A percentile compares a stretch with the other conserved stretches of the same genome.
phyloP scores from a whole-genome alignment of 2,888 invertebrate species.

The Acrobasis consociella region DNA sequence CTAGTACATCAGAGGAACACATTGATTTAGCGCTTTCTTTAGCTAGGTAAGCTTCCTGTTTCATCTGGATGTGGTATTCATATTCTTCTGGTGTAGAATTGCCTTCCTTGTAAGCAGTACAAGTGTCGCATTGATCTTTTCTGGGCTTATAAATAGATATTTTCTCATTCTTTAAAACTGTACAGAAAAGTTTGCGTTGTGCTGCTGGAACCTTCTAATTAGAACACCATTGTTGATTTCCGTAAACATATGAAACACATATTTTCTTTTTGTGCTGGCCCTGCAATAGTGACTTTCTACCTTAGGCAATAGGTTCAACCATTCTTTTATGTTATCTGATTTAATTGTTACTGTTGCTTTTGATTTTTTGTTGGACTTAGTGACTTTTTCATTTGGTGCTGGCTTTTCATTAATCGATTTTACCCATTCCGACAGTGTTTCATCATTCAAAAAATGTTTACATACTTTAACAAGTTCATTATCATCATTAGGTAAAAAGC shows the following conservation, averaged over 20 bases:
- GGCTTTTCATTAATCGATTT: no score
- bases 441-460: no score
- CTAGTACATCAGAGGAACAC: neutral
- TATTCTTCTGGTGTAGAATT: neutral
- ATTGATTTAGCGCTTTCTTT: neutral
- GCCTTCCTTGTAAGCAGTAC: neutral
- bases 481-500: no score
- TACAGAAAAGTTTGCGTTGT: neutral
- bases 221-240: neutral
- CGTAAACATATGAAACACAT: neutral
- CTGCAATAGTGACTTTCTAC: neutral
- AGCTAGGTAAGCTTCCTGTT: neutral
- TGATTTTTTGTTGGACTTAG: no score
- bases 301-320: neutral
- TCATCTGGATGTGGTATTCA: neutral
- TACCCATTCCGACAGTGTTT: no score
- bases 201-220: neutral
- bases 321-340: neutral
- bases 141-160: conserved; percentile 1
- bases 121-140: neutral
- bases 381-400: no score
- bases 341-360: no score
- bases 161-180: neutral
- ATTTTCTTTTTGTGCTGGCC: neutral
- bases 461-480: no score